Conservation (phyloP, 2,888 invertebrate genomes). For the Agriopis leucophaearia region DNA sequence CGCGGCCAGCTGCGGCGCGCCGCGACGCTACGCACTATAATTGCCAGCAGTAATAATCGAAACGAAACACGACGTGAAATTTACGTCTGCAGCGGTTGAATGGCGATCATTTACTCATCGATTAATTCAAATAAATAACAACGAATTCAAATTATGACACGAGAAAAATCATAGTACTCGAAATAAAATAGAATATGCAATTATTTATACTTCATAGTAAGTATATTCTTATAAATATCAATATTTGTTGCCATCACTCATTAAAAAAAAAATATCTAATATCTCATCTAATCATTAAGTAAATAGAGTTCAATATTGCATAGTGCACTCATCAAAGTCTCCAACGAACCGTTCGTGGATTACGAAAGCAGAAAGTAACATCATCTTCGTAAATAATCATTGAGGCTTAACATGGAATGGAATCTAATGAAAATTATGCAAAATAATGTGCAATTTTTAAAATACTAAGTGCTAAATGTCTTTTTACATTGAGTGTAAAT, state of each 20-base stretch:
- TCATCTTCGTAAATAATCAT: background rate
- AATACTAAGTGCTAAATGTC: conserved; percentile 56
- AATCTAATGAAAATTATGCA: conserved; percentile 34
- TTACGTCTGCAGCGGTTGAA: conserved; percentile 57
- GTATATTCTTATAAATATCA: conserved; percentile 83
- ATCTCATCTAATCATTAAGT: conserved; percentile 79
- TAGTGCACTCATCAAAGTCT: conserved; percentile 63
- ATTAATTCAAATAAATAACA: conserved; percentile 83
- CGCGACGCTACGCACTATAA: conserved; percentile 36
- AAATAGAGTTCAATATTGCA: conserved; percentile 80
- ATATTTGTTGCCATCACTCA: conserved; percentile 82
- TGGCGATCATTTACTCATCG: conserved; percentile 71
- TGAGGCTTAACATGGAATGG: conserved; percentile 13
- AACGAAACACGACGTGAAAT: conserved; percentile 49
- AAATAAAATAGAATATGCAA: conserved; percentile 81
- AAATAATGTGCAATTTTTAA: conserved; percentile 50
- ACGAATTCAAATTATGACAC: conserved; percentile 83
- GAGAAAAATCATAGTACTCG: conserved; percentile 73
- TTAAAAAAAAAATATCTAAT: conserved; percentile 84
- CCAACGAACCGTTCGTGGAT: conserved; percentile 32
- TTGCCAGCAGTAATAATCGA: conserved; percentile 52
- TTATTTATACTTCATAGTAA: conserved; percentile 73
- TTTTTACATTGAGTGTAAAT: conserved; percentile 60
- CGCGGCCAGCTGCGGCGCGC: conserved; percentile 17
- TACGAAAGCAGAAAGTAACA: conserved; percentile 25